Base-by-base conservation (phyloP, 2,113 vertebrate species). In the Melozone crissalis region DNA sequence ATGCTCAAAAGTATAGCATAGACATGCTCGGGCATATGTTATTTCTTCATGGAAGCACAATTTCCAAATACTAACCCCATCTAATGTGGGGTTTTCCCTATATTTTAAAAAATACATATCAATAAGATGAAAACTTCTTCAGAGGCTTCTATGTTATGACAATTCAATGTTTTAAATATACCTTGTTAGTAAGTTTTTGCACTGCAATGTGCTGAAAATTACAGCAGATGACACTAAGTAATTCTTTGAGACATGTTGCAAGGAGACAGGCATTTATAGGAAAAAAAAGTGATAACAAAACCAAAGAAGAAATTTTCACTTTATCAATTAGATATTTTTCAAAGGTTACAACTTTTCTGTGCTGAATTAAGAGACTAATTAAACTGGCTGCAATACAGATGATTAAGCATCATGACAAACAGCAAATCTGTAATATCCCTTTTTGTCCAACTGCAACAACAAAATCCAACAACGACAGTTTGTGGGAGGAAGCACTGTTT, bases 91-190 rank as follows among this genome's bases (percentile, higher is more conserved):
- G 8, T n/a, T 43, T 19, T 19, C 15, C 14, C 23, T 39, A 21
- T 68, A 39, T n/a, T 0, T 6, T 26, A 41, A 21, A 21, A 10
- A 62, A 33, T 6, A 31, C 1, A 2, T 8, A 41, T 18, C 2
- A 28, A 0, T 16, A 49, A 35, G 31, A 72, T 5, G 49, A 41
- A 49, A 58, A 35, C 10, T 24, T 55, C 22, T 80, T 79, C 21
- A 76, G 26, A 54, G 22, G 28, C 4, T 72, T 87, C 35, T n/a
- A 7, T 17, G 4, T 31, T 5, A 57, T 37, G 22, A 37, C 11
- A 85, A 46, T 7, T 71, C 30, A 59, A n/a, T 5, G 2, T 54
- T 67, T 86, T 52, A 51, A 54, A 71, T 16, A 37, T 9, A 73
- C 2, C 13, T 41, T 26, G 5, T 63, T 46, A 74, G 39, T 43